phyloP scores from a whole-genome alignment of 2,888 invertebrate genomes.

The Laspeyria flexula region DNA sequence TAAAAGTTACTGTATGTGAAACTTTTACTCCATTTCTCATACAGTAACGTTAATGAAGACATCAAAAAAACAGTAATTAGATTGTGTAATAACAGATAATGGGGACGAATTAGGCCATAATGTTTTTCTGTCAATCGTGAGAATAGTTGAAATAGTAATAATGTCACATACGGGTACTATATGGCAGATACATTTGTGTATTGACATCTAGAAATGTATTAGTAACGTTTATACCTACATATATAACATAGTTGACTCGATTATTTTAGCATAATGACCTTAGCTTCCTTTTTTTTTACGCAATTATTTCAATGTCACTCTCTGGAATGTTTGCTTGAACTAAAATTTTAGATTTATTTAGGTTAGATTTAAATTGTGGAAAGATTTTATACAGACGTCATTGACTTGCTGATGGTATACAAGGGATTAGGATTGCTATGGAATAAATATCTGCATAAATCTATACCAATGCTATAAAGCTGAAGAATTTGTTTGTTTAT shows the following conservation, averaged over 20 bases:
- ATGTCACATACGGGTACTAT: conserved; percentile 12
- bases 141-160: conserved; percentile 18
- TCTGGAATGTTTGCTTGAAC: neutral
- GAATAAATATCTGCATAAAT: too few species aligned
- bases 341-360: too few species aligned
- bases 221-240: neutral
- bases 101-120: conserved; percentile 4
- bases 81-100: conserved; percentile 5
- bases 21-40: neutral
- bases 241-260: neutral
- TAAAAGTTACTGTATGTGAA: neutral
- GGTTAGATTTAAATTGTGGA: too few species aligned
- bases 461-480: too few species aligned
- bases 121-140: conserved; percentile 4
- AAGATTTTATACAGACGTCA: too few species aligned
- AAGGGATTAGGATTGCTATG: too few species aligned
- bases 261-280: conserved; percentile 1
- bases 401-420: too few species aligned
- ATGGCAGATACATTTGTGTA: neutral
- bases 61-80: neutral
- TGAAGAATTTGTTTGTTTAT: too few species aligned
- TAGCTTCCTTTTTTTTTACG: neutral
- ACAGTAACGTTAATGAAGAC: neutral
- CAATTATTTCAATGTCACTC: neutral
- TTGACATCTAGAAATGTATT: neutral